Base-by-base conservation (phyloP, 2,888 invertebrate genomes). In the Drosophila planitibia region DNA sequence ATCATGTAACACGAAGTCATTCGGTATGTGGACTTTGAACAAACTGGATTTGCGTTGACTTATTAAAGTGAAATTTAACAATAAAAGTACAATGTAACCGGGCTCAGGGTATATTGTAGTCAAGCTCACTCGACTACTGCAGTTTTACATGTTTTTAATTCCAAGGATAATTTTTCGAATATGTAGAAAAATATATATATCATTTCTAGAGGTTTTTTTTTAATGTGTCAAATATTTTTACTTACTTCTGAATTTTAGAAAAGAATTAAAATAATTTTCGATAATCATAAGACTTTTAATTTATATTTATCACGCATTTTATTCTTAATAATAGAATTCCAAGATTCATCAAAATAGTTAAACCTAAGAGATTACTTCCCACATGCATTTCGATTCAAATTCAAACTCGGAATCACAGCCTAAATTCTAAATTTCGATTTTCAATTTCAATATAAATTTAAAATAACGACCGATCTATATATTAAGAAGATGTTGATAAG, bases 101-200 rank as follows among this genome's bases (percentile, higher is more conserved):
- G 41, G 41, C 10, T 10, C n/a, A 41, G 41, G 10, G 41, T n/a
- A 41, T 41, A n/a, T 10, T 3, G 19, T 4, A 9, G 9, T n/a
- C n/a, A 10, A 10, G 9, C 4, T 41, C n/a, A 10, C n/a, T 10
- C n/a, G 4, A n/a, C n/a, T 10, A n/a, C 9, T n/a, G 4, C n/a
- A n/a, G 1, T 41, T 4, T 41, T 1, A n/a, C n/a, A 1, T 41
- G n/a, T n/a, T 4, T 1, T 41, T 10, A 41, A 10, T 41, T 9
- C 4, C n/a, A n/a, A 41, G 10, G 2, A 10, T 0, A 1, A n/a
- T 0, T n/a, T n/a, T 41, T n/a, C 10, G 2, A 10, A 41, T 10
- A 2, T n/a, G 41, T n/a, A n/a, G 39, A 41, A 41, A 1, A n/a
- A 41, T 7, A n/a, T 1, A 9, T 19, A 39, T 39, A 19, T 39